phyloP scores from a whole-genome alignment of 2,113 vertebrate species.

The Nibea albiflora region DNA sequence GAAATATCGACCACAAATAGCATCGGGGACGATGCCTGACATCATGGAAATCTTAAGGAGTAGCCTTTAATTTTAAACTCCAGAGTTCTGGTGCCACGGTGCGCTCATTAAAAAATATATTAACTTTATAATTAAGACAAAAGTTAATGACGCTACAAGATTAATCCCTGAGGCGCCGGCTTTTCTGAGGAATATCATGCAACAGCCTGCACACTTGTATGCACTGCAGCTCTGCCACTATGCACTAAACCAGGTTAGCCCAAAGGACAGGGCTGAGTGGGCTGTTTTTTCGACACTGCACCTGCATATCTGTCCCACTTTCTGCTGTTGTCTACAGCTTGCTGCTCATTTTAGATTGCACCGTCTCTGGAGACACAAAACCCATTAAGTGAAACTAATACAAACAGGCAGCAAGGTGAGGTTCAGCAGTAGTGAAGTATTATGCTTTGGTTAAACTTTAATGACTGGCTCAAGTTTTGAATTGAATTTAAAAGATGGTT shows the following conservation, averaged over 20 bases:
- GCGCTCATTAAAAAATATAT: slow-evolving; percentile 38
- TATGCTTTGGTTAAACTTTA: slow-evolving; percentile 57
- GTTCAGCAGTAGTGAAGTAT: slow-evolving; percentile 32
- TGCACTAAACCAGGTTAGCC: slow-evolving; percentile 53
- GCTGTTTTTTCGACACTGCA: slow-evolving; percentile 40
- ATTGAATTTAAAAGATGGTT: slow-evolving; percentile 29
- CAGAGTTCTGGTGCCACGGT: slow-evolving; percentile 9
- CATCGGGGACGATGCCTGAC: background rate
- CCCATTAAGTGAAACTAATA: slow-evolving; percentile 67
- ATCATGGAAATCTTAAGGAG: background rate
- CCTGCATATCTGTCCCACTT: slow-evolving; percentile 73
- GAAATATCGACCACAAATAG: background rate
- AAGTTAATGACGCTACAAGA: slow-evolving; percentile 47
- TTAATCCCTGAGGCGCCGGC: background rate
- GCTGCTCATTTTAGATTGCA: slow-evolving; percentile 58
- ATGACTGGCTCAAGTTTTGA: slow-evolving; percentile 41
- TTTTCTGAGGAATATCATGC: slow-evolving; percentile 17
- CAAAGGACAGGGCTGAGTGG: slow-evolving; percentile 35
- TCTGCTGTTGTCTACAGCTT: slow-evolving; percentile 42
- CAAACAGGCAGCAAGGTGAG: slow-evolving; percentile 58
- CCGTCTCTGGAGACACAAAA: slow-evolving; percentile 59
- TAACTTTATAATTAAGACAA: slow-evolving; percentile 39
- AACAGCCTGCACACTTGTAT: slow-evolving; percentile 54
- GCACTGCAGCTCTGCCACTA: background rate
- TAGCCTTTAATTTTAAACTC: slow-evolving; percentile 18